Evolutionary conservation across 2,797 vertebrate genomes (phyloP), one percentile per base, ranked within the genome.

Genomic region (Neomorphus geoffroyi): DNA sequence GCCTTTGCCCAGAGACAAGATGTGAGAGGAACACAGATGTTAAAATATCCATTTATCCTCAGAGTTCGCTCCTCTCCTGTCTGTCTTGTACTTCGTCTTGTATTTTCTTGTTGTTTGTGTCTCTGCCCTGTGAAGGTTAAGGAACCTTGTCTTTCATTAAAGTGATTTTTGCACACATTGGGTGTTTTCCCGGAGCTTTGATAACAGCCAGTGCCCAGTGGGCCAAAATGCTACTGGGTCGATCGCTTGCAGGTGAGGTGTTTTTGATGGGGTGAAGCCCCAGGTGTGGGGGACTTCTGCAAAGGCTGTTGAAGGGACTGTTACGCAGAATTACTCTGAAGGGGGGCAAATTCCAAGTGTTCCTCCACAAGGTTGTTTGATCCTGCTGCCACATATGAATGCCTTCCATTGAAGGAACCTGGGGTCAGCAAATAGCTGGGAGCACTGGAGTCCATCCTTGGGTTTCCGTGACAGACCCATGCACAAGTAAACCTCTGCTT

Each of bases 221-320:
- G 24, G 48, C 37, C 32, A 12, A 28, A 35, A 33, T 6, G 12
- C 28, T 23, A 0, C 7, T 2, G 2, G 18, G 14, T 37, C 39
- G 13, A 5, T 13, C 0, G 1, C 35, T 87, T 75, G 27, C 48
- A 54, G 48, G 46, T 22, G 32, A 77, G 46, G 22, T 3, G 0
- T 14, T n/a, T 48, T 37, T 7, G 10, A 8, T 53, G 32, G 30
- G 16, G 14, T 58, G 33, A 89, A 32, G 37, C 22, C 2, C 3
- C 28, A 26, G 54, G 14, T 19, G 11, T 12, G 30, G 62, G 5
- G 22, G 24, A 21, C 11, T 51, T 26, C 48, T 65, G 23, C 37
- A 35, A 58, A 23, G 37, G 43, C 30, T 51, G 46, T 10, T 18
- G 48, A 28, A 32, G 71, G 48, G n/a, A 7, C 13, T 35, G 23